phyloP scores from a whole-genome alignment of 2,888 invertebrate genomes.

The Seira musarum region DNA sequence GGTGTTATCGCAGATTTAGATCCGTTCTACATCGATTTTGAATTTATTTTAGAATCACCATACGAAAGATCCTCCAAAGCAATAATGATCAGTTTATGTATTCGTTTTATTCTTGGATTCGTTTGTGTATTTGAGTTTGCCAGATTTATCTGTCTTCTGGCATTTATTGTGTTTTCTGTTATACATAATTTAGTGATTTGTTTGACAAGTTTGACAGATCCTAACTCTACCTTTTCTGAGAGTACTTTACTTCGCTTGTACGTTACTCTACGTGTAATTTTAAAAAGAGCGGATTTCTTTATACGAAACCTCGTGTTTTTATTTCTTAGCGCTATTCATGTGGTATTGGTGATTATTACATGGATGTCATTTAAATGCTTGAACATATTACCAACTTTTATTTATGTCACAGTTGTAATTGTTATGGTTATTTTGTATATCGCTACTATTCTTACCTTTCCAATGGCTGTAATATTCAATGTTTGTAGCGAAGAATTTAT shows the following conservation, averaged over 20 bases:
- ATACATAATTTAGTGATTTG: neutral
- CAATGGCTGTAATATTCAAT: neutral
- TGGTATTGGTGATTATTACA: neutral
- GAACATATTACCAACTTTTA: conserved; percentile 1
- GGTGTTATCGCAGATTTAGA: too few relatives aligned
- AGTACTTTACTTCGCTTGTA: neutral
- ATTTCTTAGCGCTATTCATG: neutral
- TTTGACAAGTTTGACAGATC: neutral
- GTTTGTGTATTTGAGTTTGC: too few relatives aligned
- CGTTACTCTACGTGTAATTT: conserved; percentile 3
- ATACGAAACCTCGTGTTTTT: neutral
- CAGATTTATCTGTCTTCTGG: neutral
- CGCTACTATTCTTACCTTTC: neutral
- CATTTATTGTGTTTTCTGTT: neutral
- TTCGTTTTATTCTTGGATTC: too few relatives aligned
- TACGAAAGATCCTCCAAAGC: too few relatives aligned
- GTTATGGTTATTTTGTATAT: neutral
- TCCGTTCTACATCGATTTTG: too few relatives aligned
- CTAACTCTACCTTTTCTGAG: neutral
- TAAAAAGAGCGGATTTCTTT: too few relatives aligned
- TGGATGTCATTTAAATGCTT: conserved; percentile 23
- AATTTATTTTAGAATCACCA: too few relatives aligned
- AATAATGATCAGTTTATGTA: too few relatives aligned
- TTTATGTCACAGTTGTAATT: neutral
- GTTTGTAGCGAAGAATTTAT: conserved; percentile 12